Percentiles rank a stretch among this genome's conserved stretches.
Conservation (phyloP, 2,113 vertebrate species). For the Asarcornis scutulata region DNA sequence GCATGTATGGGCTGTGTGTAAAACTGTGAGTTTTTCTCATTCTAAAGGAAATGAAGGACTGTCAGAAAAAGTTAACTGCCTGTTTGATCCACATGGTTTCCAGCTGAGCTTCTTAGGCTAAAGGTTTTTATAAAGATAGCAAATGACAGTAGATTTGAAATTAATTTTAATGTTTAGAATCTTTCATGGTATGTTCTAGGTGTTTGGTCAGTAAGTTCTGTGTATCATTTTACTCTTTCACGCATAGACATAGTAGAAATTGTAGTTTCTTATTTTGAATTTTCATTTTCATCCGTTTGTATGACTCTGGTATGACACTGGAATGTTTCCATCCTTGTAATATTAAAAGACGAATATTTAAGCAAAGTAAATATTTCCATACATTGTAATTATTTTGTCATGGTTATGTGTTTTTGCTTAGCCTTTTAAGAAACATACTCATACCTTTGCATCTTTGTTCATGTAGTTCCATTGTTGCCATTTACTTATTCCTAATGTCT, state of each 20-base stretch:
- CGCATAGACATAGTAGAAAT: not conserved
- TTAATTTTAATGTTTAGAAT: not conserved
- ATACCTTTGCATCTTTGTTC: not conserved
- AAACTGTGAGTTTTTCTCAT: not conserved
- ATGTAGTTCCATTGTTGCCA: not conserved
- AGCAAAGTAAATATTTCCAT: not conserved
- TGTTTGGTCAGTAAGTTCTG: not conserved
- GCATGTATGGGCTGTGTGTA: not conserved
- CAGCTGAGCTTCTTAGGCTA: not conserved
- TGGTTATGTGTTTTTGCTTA: not conserved
- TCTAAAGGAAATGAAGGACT: not conserved
- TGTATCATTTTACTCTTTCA: not conserved
- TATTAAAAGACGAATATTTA: not conserved
- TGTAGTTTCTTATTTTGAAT: not conserved
- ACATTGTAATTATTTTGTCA: not conserved
- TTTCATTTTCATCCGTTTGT: not conserved
- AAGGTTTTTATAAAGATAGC: not conserved
- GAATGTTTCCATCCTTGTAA: not conserved
- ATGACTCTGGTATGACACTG: not conserved
- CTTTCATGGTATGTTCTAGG: not conserved
- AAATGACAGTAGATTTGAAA: not conserved
- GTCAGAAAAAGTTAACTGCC: not conserved
- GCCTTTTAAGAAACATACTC: not conserved
- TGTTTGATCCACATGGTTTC: not conserved
- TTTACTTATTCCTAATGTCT: not conserved